A percentile compares a stretch with the other conserved stretches of the same genome.
These are phyloP conservation scores for Sweltsa coloradensis DNA, from an alignment of 1,140 invertebrate genomes.

Conservation along the genomic window DNA sequence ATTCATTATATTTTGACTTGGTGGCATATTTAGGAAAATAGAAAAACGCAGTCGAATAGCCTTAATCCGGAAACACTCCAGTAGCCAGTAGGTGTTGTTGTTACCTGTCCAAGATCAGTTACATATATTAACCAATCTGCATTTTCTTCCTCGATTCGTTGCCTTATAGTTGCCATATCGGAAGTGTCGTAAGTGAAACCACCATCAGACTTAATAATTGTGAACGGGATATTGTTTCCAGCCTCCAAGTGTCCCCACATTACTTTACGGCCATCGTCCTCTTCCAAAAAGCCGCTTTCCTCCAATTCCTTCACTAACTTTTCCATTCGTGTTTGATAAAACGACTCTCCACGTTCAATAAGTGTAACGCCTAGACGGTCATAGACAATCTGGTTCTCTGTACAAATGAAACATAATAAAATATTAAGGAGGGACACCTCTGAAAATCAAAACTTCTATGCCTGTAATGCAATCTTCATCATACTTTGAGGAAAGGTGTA, in stretches of 20 bases:
- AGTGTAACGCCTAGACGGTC: slow-evolving; percentile 58
- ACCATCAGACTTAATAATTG: slow-evolving; percentile 94
- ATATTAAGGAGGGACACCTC: no score
- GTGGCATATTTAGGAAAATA: no score
- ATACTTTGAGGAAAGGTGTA: no score
- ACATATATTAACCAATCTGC: slow-evolving; percentile 91
- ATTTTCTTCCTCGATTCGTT: slow-evolving; percentile 80
- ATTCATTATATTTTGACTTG: no score
- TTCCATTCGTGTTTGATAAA: slow-evolving; percentile 91
- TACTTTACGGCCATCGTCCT: slow-evolving; percentile 87
- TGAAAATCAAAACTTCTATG: no score
- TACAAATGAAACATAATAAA: slow-evolving; percentile 18
- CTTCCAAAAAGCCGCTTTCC: slow-evolving; percentile 54
- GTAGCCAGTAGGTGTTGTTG: no score
- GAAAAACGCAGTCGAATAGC: no score
- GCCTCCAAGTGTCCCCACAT: slow-evolving; percentile 59
- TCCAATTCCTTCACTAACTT: slow-evolving; percentile 69
- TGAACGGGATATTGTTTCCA: slow-evolving; percentile 59
- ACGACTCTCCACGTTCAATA: slow-evolving; percentile 89
- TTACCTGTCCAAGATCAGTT: slow-evolving; percentile 82
- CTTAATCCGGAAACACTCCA: no score
- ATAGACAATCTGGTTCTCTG: slow-evolving; percentile 84
- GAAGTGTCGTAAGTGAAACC: slow-evolving; percentile 99
- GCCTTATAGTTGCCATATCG: slow-evolving; percentile 84
- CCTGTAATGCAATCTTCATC: no score